Evolutionary conservation across 2,888 invertebrate species (phyloP).

Genomic region (Lypha dubia): DNA sequence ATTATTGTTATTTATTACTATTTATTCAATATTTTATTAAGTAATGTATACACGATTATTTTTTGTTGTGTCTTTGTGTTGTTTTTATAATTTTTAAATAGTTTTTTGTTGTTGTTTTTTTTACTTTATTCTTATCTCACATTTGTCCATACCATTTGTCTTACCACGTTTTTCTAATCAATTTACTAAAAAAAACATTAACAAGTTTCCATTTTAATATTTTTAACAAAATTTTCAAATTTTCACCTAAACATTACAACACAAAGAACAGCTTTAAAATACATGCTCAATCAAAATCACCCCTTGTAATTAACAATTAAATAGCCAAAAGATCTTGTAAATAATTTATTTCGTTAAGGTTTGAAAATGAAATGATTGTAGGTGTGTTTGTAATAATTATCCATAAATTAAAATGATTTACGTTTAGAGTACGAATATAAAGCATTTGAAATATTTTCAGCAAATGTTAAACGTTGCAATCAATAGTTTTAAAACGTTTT

Average conservation of each 20-base stretch:
- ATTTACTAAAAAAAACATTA: constrained; percentile 7
- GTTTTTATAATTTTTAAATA: not conserved
- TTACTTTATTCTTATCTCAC: constrained; percentile 17
- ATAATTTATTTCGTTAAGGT: constrained; percentile 31
- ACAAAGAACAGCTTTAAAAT: constrained; percentile 47
- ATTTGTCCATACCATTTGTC: constrained; percentile 15
- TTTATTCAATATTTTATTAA: not conserved
- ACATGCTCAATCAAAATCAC: constrained; percentile 47
- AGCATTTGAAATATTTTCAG: too few relatives aligned
- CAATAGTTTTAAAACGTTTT: not conserved
- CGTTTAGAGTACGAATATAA: too few relatives aligned
- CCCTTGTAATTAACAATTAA: constrained; percentile 72
- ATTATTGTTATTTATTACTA: constrained; percentile 11
- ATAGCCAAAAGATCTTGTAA: constrained; percentile 80
- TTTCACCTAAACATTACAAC: constrained; percentile 19
- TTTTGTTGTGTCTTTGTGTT: constrained; percentile 3
- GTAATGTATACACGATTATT: too few relatives aligned
- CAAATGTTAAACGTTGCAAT: too few relatives aligned
- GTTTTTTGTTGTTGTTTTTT: not conserved
- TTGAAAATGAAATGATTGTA: constrained; percentile 53
- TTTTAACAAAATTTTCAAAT: constrained; percentile 43
- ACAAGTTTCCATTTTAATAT: constrained; percentile 2
- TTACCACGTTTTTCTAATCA: constrained; percentile 18
- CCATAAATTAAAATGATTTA: too few relatives aligned
- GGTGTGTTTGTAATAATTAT: too few relatives aligned